Evolutionary conservation across 1,140 invertebrate species (phyloP), one percentile per base, ranked within the genome.

Genomic region (Leptinotarsa texana): DNA sequence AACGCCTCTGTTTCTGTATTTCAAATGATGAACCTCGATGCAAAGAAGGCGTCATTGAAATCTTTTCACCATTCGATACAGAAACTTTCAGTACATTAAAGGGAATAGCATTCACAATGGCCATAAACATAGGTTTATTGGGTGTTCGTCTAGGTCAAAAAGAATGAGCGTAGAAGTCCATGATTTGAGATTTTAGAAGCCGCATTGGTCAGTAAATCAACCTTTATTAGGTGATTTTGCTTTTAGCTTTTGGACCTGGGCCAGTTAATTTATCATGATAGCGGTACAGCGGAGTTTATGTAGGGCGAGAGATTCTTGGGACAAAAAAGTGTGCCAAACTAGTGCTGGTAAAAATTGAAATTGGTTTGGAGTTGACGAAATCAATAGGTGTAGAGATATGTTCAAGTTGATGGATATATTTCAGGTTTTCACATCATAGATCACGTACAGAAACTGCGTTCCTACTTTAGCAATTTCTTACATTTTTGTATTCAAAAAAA

Each of bases 171-270:
- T n/a, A 48, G n/a, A 48, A 70, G 47, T 49, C 47, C 69, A 51
- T 70, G 69, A 70, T 70, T 51, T 24, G 69, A 48, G 69, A 70
- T 70, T 70, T 70, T 57, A 70, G 69, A 48, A 70, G 21, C 49
- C 21, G 21, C 11, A 18, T 15, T n/a, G 57, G 69, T 70, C 69
- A 24, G 69, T 70, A 70, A 70, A 70, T 70, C 69, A 70, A 21
- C 47, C 33, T 70, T 70, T 57, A 70, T 70, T 70, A 57, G 47
- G 47, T 57, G 49, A 70, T 48, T 70, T 61, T 57, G 33, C 69
- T 70, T 70, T 70, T 61, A 42, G 69, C 22, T 61, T 70, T 70
- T 70, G 69, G 69, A 70, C 18, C 51, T 22, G n/a, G 69, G n/a
- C 69, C 69, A 70, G 47, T 49, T 65, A n/a, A 21, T 65, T 33